Percentiles rank a stretch among this genome's conserved stretches.
phyloP scores from a whole-genome alignment of 1,140 invertebrate species.

The Drosophila sproati region DNA sequence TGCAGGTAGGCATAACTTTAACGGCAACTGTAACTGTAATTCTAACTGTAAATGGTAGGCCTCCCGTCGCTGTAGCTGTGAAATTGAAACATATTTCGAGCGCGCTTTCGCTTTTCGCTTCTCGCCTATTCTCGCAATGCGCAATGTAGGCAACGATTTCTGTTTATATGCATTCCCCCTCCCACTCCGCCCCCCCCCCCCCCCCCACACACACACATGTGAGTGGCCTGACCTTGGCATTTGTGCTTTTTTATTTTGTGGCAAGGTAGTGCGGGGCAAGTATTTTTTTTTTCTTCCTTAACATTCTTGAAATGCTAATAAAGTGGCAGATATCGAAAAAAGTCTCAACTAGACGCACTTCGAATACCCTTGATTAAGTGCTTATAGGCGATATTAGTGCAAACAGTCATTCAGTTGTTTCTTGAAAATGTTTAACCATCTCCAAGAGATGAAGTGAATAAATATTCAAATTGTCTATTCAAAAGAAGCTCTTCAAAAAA shows the following conservation, averaged over 20 bases:
- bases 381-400: too few species aligned
- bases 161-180: not conserved
- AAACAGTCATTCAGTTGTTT: not conserved
- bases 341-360: not conserved
- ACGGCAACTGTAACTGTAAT: conserved; percentile 38
- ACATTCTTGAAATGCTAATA: conserved; percentile 33
- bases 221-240: conserved; percentile 70
- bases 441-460: too few species aligned
- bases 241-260: conserved; percentile 48
- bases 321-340: not conserved
- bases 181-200: too few species aligned
- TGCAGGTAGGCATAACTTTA: conserved; percentile 18
- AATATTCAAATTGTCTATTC: too few species aligned
- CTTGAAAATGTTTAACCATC: too few species aligned
- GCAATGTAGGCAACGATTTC: not conserved
- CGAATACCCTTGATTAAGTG: not conserved
- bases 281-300: conserved; percentile 6
- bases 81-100: conserved; percentile 66
- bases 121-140: conserved; percentile 25
- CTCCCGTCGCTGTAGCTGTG: conserved; percentile 24
- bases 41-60: conserved; percentile 42
- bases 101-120: not conserved
- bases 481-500: too few species aligned
- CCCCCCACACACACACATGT: not conserved
- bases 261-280: not conserved